Conservation (phyloP, 2,888 invertebrate species). For the Cotesia congregata region DNA sequence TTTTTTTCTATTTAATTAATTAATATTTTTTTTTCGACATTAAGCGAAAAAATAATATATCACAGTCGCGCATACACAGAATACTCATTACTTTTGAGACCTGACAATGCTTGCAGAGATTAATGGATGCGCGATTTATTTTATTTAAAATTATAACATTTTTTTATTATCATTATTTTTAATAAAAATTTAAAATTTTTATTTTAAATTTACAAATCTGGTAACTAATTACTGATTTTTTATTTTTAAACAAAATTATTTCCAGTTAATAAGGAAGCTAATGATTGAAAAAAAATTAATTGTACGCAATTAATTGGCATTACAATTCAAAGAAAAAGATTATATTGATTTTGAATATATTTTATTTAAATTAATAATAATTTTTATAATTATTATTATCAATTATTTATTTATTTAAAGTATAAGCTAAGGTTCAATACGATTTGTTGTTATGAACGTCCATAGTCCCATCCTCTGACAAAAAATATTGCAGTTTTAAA, state of each 20-base stretch:
- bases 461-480: conserved; percentile 67
- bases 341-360: conserved; percentile 6
- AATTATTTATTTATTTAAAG: conserved; percentile 30
- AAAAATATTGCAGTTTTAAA: conserved; percentile 66
- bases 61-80: background rate
- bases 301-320: conserved; percentile 35
- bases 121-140: background rate
- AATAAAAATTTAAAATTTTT: conserved; percentile 39
- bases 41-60: background rate
- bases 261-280: conserved; percentile 41
- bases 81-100: background rate
- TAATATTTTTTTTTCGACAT: conserved; percentile 38
- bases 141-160: background rate
- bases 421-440: conserved; percentile 55
- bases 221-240: conserved; percentile 42
- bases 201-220: conserved; percentile 20
- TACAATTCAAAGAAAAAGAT: conserved; percentile 21
- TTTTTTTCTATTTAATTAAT: conserved; percentile 40
- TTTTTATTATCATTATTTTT: conserved; percentile 11
- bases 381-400: conserved; percentile 14
- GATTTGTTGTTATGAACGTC: conserved; percentile 58
- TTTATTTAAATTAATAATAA: conserved; percentile 10
- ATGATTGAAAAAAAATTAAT: conserved; percentile 28
- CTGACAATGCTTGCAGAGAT: background rate
- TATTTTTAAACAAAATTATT: conserved; percentile 40